Conservation (phyloP, 2,797 vertebrate genomes). For the Mormyrops boulengeri region DNA sequence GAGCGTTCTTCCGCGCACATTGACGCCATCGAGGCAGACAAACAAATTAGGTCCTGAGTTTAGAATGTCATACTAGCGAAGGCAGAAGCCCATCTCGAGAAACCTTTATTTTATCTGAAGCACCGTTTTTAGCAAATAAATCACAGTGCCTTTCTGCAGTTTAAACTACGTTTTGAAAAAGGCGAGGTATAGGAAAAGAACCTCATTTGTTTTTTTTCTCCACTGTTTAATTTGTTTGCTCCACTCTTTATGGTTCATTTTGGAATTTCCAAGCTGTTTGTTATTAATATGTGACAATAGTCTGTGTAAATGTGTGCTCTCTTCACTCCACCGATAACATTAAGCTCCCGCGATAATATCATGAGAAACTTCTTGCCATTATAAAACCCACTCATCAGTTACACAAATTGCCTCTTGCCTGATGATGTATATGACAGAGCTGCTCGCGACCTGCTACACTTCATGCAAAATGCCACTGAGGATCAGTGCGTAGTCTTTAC, state of each 20-base stretch:
- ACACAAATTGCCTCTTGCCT: conserved; percentile 52
- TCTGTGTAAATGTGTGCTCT: conserved; percentile 22
- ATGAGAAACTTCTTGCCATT: conserved; percentile 32
- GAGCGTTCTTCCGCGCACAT: no score
- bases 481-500: conserved; percentile 39
- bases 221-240: neutral
- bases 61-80: neutral
- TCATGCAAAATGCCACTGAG: conserved; percentile 44
- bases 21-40: neutral
- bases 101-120: conserved; percentile 20
- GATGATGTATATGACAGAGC: conserved; percentile 55
- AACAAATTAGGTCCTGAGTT: neutral
- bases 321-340: conserved; percentile 21
- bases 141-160: conserved; percentile 26
- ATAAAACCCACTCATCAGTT: conserved; percentile 45
- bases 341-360: conserved; percentile 14
- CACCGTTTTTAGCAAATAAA: conserved; percentile 23
- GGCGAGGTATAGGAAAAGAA: conserved; percentile 20
- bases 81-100: neutral
- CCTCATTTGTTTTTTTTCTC: neutral
- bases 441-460: conserved; percentile 34
- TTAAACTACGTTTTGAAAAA: conserved; percentile 26
- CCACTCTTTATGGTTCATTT: neutral
- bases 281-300: conserved; percentile 19
- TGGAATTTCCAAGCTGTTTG: neutral